These are phyloP conservation scores for Cichladusa arquata DNA, from an alignment of 2,113 vertebrate genomes.

Conservation along the genomic window DNA sequence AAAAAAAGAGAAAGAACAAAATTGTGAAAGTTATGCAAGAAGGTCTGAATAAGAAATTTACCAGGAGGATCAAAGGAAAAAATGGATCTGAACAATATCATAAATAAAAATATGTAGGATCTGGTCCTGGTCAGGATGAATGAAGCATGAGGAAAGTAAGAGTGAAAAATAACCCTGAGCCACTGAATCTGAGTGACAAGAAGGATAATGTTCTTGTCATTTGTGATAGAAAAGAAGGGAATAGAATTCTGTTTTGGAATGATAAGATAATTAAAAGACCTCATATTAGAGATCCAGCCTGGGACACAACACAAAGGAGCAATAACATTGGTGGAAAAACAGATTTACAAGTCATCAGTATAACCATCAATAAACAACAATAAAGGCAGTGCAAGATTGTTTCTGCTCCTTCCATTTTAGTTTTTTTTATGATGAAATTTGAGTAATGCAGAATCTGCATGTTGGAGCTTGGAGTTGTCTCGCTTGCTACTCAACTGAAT, in stretches of 20 bases:
- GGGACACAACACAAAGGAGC: neutral
- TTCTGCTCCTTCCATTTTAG: neutral
- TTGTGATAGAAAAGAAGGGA: neutral
- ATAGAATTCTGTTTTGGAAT: neutral
- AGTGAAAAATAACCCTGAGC: constrained; percentile 18
- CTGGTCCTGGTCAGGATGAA: neutral
- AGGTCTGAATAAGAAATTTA: neutral
- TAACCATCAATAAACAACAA: neutral
- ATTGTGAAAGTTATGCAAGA: neutral
- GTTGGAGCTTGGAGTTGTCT: neutral
- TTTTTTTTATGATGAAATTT: neutral
- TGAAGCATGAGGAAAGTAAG: neutral
- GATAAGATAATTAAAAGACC: neutral
- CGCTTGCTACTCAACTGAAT: neutral
- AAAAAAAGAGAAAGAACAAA: neutral
- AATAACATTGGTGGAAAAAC: neutral
- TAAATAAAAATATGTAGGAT: neutral
- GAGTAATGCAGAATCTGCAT: neutral
- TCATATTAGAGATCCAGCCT: neutral
- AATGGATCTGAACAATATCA: neutral
- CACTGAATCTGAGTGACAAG: constrained; percentile 16
- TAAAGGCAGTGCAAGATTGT: neutral
- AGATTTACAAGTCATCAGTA: neutral
- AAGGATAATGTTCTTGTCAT: constrained; percentile 15
- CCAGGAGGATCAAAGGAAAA: neutral